Evolutionary conservation across 2,113 vertebrate genomes (phyloP), one percentile per base, ranked within the genome.

Genomic region (Nothobranchius kuhntae): DNA sequence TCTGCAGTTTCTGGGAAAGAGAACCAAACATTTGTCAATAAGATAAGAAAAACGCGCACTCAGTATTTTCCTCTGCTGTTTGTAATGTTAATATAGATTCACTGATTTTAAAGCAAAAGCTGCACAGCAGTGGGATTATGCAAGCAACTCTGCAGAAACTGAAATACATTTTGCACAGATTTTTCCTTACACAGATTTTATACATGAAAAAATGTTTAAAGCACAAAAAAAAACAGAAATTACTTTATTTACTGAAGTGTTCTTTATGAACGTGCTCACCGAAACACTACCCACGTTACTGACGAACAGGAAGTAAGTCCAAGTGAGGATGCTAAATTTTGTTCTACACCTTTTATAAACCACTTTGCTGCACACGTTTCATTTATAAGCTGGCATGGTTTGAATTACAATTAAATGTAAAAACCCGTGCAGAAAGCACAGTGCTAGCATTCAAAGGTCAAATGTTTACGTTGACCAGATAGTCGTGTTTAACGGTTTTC

Each of bases 1-100:
- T 95, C 93, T 53, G 85, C 85, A 53, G 91, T 93, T 92, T 97
- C 98, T 99, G 87, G 26, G 85, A 82, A 64, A 4, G 63, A 26
- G 48, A 65, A n/a, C 56, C 42, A 56, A 40, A 40, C 9, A 40
- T 21, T 9, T 38, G 3, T 55, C 2, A 24, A 1, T 3, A 38
- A 61, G 8, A 48, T 15, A 1, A 15, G 6, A n/a, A 48, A 48
- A 7, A 48, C 3, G 2, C n/a, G n/a, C 14, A 48, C 3, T 48
- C 47, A 7, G 15, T 6, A n/a, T 48, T n/a, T 6, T 48, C 14
- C 14, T 48, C 6, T 48, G 47, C 14, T n/a, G 47, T n/a, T 48
- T n/a, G 3, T 3, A 47, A 3, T 47, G 13, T 15, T 15, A 40
- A 40, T 45, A 1, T 45, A 10, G 44, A 45, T 47, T 11, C 10